Evolutionary conservation across 1,140 invertebrate genomes (phyloP).

Genomic region (Amphibalanus amphitrite): DNA sequence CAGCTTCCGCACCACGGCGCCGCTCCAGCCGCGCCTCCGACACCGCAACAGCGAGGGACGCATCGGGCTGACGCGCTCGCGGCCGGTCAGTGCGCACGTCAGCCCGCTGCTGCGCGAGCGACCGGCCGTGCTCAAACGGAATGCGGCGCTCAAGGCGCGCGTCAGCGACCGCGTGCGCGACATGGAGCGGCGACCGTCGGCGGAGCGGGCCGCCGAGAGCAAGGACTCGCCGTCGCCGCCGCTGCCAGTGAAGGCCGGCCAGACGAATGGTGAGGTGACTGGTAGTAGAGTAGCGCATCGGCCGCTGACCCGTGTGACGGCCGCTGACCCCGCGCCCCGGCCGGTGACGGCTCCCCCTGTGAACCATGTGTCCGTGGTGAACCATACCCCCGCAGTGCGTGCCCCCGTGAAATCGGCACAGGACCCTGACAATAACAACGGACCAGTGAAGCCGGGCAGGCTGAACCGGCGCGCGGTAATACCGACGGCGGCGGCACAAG

Average conservation of each 20-base stretch:
- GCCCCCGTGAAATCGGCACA: too few species aligned
- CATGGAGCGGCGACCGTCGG: neutral
- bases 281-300: neutral
- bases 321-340: too few species aligned
- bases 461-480: too few species aligned
- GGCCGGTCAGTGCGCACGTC: neutral
- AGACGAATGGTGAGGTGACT: too few species aligned
- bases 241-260: neutral
- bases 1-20: neutral
- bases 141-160: slow-evolving; percentile 36
- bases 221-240: neutral
- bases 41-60: neutral
- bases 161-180: neutral
- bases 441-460: neutral
- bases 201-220: neutral
- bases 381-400: too few species aligned
- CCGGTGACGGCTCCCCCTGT: too few species aligned
- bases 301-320: neutral
- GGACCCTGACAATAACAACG: neutral
- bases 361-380: too few species aligned
- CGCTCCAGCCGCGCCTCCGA: neutral
- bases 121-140: slow-evolving; percentile 16
- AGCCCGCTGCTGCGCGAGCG: slow-evolving; percentile 1
- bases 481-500: too few species aligned
- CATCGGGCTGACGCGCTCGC: neutral